Base-by-base conservation (phyloP, 2,888 invertebrate species). In the Pantelozetes paolii region DNA sequence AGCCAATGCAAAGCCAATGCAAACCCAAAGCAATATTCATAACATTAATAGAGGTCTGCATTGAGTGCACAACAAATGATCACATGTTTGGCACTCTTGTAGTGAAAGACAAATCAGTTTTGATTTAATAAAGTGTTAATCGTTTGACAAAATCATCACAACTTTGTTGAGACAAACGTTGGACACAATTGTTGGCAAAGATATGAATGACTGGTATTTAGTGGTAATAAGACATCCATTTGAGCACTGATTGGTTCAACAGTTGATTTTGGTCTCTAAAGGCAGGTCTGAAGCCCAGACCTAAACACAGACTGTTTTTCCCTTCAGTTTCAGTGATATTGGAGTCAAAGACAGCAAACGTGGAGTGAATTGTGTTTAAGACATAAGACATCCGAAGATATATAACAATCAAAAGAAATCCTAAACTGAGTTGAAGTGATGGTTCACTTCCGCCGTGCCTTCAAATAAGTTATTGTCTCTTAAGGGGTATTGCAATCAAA, bases 371-470 rank as follows among this genome's bases (percentile, higher is more conserved):
- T 54, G 54, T 54, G 23, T 36, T 36, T 11, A 36, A n/a, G n/a
- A n/a, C n/a, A n/a, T n/a, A n/a, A n/a, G n/a, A n/a, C n/a, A n/a
- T n/a, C n/a, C n/a, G n/a, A n/a, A n/a, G n/a, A n/a, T n/a, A n/a
- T n/a, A n/a, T n/a, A n/a, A n/a, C n/a, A n/a, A n/a, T n/a, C n/a
- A n/a, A n/a, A n/a, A n/a, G n/a, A n/a, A n/a, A n/a, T n/a, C n/a
- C n/a, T n/a, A n/a, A n/a, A n/a, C n/a, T n/a, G n/a, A n/a, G n/a
- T n/a, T n/a, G n/a, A n/a, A 71, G 40, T 69, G 69, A 50, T 45
- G 72, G 36, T 70, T 71, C n/a, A 40, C 62, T 26, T 75, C 62
- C 64, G 71, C 64, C 40, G 72, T 67, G 59, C 50, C 40, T 54
- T 36, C 26, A 32, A 20, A 48, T 64, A 40, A 57, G 28, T 54